Evolutionary conservation across 2,797 vertebrate species (phyloP).

Genomic region (Acanthurus leucopareius): DNA sequence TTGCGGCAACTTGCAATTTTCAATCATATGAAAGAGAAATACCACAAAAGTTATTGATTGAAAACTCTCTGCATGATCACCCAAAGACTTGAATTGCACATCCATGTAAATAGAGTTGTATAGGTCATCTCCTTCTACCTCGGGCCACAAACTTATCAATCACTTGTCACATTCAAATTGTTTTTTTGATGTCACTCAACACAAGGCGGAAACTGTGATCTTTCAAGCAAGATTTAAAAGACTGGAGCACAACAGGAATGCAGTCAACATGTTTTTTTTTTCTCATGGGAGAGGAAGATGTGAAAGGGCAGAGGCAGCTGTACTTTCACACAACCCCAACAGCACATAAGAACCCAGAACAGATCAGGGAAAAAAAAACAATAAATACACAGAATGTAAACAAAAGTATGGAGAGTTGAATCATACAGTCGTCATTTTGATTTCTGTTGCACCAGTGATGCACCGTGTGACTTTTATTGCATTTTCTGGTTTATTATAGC

Average conservation of each 20-base stretch:
- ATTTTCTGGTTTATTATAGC: no score
- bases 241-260: not conserved
- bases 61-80: no score
- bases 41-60: no score
- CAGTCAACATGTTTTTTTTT: slow-evolving; percentile 22
- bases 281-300: slow-evolving; percentile 13
- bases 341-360: not conserved
- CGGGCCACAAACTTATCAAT: no score
- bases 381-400: not conserved
- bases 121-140: no score
- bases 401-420: not conserved
- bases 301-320: slow-evolving; percentile 25
- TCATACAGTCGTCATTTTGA: not conserved
- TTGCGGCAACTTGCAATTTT: no score
- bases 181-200: not conserved
- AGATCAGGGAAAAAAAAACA: not conserved
- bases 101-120: no score
- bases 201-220: not conserved
- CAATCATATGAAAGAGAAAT: no score
- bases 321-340: slow-evolving; percentile 29
- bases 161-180: not conserved
- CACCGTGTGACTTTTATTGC: not conserved
- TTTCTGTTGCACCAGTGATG: not conserved
- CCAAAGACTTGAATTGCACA: no score
- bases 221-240: slow-evolving; percentile 8